Base-by-base conservation (phyloP, 2,113 vertebrate genomes). In the Pionites leucogaster region DNA sequence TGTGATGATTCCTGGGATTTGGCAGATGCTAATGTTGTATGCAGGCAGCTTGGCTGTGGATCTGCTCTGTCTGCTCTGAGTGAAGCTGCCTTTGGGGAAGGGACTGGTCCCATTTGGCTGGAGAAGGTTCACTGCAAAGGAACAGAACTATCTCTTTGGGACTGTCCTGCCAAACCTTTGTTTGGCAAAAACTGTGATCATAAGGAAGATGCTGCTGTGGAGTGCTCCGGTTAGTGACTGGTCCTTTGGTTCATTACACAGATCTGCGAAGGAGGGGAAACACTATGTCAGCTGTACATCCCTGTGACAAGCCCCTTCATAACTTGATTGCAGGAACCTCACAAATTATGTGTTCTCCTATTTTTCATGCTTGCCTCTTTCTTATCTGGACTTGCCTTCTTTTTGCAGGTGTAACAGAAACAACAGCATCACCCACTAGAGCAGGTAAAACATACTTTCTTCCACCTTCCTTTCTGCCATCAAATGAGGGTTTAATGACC, bases 141-240 rank as follows among this genome's bases (percentile, higher is more conserved):
- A 72, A 86, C 59, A 70, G 97, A 98, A 82, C 31, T 90, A 13
- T 96, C 96, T 62, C 92, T 98, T 39, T 97, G 97, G 97, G 95
- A 90, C 67, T 98, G 98, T 71, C 90, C 95, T 50, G 57, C 47
- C 15, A 76, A 92, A 5, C 39, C 71, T n/a, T 82, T 95, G 79
- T 74, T 75, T 2, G 35, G 93, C 44, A 95, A 82, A 59, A 67
- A 74, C 47, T 98, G 98, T 68, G 70, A 90, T 41, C 97, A 97
- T 25, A 94, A 96, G n/a, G 97, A 98, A 87, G 98, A 98, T 5
- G 96, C 96, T 42, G 97, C 93, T 9, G 97, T 98, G 72, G 44
- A 95, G 67, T 98, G 98, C 78, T 96, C 98, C 2, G 97, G 97
- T 98, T 86, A 97, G 97, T 89, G 74, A 84, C 52, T 47, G 17